Conservation (phyloP, 2,888 invertebrate species). For the Lasioglossum calceatum region DNA sequence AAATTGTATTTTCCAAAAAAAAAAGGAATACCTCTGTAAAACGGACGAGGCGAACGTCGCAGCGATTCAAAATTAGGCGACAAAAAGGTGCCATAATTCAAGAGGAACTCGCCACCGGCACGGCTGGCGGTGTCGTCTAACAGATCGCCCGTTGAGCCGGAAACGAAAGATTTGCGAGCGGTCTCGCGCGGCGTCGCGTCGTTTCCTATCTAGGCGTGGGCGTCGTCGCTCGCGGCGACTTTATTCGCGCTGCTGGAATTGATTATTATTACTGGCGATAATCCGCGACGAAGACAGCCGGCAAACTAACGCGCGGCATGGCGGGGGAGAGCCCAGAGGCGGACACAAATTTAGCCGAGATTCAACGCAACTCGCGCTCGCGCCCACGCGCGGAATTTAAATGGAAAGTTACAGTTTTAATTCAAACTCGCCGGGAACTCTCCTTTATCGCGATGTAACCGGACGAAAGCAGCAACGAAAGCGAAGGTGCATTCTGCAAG, state of each 20-base stretch:
- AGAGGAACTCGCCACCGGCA: conserved; percentile 30
- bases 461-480: conserved; percentile 44
- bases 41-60: background rate
- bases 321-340: background rate
- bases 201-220: conserved; percentile 48
- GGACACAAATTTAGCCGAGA: conserved; percentile 62
- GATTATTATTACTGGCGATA: conserved; percentile 66
- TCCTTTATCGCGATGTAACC: conserved; percentile 51
- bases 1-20: background rate
- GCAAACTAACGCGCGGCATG: conserved; percentile 28
- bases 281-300: conserved; percentile 40
- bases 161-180: conserved; percentile 68
- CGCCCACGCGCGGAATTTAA: conserved; percentile 48
- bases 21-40: background rate
- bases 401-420: conserved; percentile 65
- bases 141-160: conserved; percentile 59
- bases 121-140: conserved; percentile 33
- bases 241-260: conserved; percentile 45
- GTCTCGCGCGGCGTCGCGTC: conserved; percentile 26
- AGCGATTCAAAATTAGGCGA: background rate
- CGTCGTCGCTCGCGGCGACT: conserved; percentile 27
- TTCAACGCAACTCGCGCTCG: conserved; percentile 16
- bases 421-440: conserved; percentile 51
- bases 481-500: conserved; percentile 22
- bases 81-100: conserved; percentile 31